Evolutionary conservation across 2,888 invertebrate genomes (phyloP).

Genomic region (Baronia brevicornis): DNA sequence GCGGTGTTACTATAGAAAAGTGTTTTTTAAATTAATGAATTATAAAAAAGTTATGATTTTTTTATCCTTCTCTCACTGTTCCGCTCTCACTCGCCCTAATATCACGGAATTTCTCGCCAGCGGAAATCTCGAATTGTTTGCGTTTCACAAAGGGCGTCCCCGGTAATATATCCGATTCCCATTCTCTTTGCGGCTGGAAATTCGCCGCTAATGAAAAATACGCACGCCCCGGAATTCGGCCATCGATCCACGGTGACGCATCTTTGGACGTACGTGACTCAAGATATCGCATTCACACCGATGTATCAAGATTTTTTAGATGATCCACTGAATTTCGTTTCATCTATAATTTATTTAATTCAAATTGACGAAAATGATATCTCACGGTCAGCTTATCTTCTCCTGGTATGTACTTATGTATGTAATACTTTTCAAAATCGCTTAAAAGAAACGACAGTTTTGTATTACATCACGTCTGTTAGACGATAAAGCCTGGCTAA

Average conservation of each 20-base stretch:
- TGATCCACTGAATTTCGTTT: too few relatives aligned
- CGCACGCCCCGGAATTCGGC: slow-evolving; percentile 55
- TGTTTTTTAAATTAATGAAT: too few relatives aligned
- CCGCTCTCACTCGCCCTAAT: slow-evolving; percentile 10
- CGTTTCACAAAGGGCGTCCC: slow-evolving; percentile 13
- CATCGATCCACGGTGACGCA: slow-evolving; percentile 62
- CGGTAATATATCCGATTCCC: slow-evolving; percentile 20
- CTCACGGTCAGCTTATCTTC: too few relatives aligned
- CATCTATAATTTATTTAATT: too few relatives aligned
- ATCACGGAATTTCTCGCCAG: slow-evolving; percentile 14
- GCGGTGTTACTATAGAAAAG: too few relatives aligned
- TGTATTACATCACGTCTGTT: too few relatives aligned
- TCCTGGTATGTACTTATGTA: too few relatives aligned
- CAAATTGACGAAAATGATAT: too few relatives aligned
- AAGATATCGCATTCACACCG: slow-evolving; percentile 20
- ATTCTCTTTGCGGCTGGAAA: slow-evolving; percentile 22
- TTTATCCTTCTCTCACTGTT: slow-evolving; percentile 1
- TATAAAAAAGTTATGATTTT: too few relatives aligned
- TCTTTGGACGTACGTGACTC: slow-evolving; percentile 55
- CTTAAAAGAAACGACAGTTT: too few relatives aligned
- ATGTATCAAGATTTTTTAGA: slow-evolving; percentile 8
- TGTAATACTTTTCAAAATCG: too few relatives aligned
- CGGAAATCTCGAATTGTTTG: slow-evolving; percentile 18
- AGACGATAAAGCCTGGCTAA: too few relatives aligned
- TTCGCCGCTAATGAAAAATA: slow-evolving; percentile 61